These are phyloP conservation scores for Halcyon chelicuti DNA, from an alignment of 2,797 vertebrate genomes.

Conservation along the genomic window DNA sequence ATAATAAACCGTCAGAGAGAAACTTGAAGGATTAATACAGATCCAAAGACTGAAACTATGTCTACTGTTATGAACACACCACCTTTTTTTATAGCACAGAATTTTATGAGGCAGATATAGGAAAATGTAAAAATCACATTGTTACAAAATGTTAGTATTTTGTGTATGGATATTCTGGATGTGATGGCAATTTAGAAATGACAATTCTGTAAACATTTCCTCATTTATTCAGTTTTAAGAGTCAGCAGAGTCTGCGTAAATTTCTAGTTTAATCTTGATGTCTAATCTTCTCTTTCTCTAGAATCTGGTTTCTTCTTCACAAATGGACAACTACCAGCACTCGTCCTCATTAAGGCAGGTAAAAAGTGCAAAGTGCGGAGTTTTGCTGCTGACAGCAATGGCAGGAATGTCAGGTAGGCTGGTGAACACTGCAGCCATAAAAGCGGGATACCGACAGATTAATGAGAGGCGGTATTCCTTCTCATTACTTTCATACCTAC, in stretches of 20 bases:
- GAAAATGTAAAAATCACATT: slow-evolving; percentile 48
- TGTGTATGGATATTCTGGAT: slow-evolving; percentile 15
- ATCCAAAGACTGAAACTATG: slow-evolving; percentile 59
- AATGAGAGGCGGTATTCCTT: not conserved
- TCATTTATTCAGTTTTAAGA: not conserved
- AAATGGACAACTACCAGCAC: not conserved
- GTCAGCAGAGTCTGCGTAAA: not conserved
- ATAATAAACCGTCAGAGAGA: slow-evolving; percentile 71
- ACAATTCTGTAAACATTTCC: not conserved
- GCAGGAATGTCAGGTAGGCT: not conserved
- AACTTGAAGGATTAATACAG: slow-evolving; percentile 63
- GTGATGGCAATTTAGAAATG: not conserved
- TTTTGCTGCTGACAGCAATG: not conserved
- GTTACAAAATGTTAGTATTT: slow-evolving; percentile 14
- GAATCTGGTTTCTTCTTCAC: not conserved
- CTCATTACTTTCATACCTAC: not conserved
- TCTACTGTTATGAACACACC: slow-evolving; percentile 33
- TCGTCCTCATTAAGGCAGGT: not conserved
- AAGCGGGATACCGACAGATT: not conserved
- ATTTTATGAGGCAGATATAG: slow-evolving; percentile 46
- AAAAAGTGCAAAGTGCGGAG: not conserved
- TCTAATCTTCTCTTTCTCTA: not conserved
- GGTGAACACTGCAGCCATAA: not conserved
- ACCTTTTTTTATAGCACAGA: slow-evolving; percentile 30
- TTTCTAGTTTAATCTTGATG: not conserved